phyloP scores from a whole-genome alignment of 2,797 vertebrate genomes.

The Synaphobranchus kaupii region DNA sequence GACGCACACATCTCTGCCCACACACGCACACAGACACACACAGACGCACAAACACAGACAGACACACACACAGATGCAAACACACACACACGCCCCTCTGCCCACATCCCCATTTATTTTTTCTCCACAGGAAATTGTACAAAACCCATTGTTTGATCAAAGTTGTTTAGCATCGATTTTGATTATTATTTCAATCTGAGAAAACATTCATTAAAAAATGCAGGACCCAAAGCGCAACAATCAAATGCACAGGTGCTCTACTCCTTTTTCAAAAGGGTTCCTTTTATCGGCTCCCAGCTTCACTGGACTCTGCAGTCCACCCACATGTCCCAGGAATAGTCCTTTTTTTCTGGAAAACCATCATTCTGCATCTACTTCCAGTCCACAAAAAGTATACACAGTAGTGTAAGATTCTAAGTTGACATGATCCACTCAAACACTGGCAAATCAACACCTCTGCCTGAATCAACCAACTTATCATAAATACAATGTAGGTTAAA shows the following conservation, averaged over 20 bases:
- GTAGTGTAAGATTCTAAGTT: too few relatives aligned
- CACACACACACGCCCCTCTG: not conserved
- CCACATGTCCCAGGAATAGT: too few relatives aligned
- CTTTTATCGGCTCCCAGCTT: not conserved
- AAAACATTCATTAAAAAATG: not conserved
- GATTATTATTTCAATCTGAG: not conserved
- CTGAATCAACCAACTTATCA: too few relatives aligned
- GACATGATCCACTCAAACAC: too few relatives aligned
- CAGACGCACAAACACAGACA: not conserved
- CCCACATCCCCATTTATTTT: not conserved
- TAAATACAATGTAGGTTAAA: too few relatives aligned
- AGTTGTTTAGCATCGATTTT: not conserved
- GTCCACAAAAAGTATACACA: constrained; percentile 24
- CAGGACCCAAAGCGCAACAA: not conserved
- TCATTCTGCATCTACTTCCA: constrained; percentile 35
- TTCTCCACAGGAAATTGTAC: too few relatives aligned
- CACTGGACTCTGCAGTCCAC: not conserved
- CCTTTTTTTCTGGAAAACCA: not conserved
- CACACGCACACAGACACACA: not conserved
- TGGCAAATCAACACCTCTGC: too few relatives aligned
- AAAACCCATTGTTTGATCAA: not conserved
- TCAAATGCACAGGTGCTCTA: not conserved
- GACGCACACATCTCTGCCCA: not conserved
- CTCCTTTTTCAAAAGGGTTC: not conserved
- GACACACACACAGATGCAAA: not conserved